Base-by-base conservation (phyloP, 1,140 invertebrate species). In the Drosophila ananassae region DNA sequence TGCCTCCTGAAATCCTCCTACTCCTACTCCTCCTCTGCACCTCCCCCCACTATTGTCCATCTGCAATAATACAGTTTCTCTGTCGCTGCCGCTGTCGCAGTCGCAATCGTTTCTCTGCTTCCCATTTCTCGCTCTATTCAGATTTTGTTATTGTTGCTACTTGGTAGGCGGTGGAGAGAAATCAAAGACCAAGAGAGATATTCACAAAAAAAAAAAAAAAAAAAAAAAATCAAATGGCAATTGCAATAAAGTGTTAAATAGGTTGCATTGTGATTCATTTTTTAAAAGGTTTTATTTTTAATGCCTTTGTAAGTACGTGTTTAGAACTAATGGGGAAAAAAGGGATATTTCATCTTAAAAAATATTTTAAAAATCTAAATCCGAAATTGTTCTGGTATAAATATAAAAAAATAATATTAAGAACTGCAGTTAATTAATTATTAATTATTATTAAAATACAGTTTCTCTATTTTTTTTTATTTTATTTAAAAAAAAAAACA, bases 141-240 rank as follows among this genome's bases (percentile, higher is more conserved):
- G 17, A 32, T 48, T 69, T 69, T 71, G 52, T 69, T 71, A 71
- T 71, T 50, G 64, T 71, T 69, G 63, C 64, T 46, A 48, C 28
- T 12, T 21, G 2, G 3, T 4, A 17, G 10, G 13, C 9, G n/a
- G 28, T 21, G 30, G n/a, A 34, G 52, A 57, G 51, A 24, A 48
- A 69, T 41, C 30, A 21, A 50, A 39, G 41, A 46, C 10, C 10
- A 7, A 28, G 25, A 37, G 25, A 37, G 13, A 44, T 44, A 44
- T 44, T 9, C 10, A 13, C 8, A 44, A 44, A 44, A 44, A 21
- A 21, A 17, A 17, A 17, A 21, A 17, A 17, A 17, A n/a, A n/a
- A 44, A 44, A 44, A 44, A 21, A 21, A 17, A 17, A 17, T 8
- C 24, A 61, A 61, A 47, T 25, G 17, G 22, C 62, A 5, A 48